Base-by-base conservation (phyloP, 2,113 vertebrate species). In the Myodes glareolus region DNA sequence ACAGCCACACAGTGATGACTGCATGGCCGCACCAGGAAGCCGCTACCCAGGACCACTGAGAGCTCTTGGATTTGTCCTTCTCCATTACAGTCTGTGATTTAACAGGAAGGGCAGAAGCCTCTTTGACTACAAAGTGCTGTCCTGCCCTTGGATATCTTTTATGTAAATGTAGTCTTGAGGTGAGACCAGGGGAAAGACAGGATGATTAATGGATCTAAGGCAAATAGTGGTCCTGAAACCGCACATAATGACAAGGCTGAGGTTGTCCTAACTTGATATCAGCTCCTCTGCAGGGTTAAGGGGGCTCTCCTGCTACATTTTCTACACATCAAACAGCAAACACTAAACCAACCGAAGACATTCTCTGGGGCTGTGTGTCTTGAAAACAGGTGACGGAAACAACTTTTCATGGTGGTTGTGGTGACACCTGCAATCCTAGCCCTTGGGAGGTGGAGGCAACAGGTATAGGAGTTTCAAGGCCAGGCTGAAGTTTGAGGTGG, bases 141-240 rank as follows among this genome's bases (percentile, higher is more conserved):
- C 92, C 67, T 94, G 25, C 55, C 55, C 81, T 84, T 87, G 52
- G 86, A 63, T 91, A 90, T 73, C 70, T 91, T 93, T 95, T 95
- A 94, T 98, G 97, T 68, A 97, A 97, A 96, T 94, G 73, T 90
- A 95, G 85, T 90, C 91, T 97, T 97, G 94, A 86, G 80, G 84
- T 63, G 78, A 92, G 84, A 65, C 85, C 91, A 72, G 47, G 63
- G 11, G 42, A 95, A 63, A 95, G 73, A 92, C 88, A 87, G 91
- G 87, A 73, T 78, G 91, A 95, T 96, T 90, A 87, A 95, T 52
- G 39, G 93, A 82, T 95, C 45, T 23, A 72, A 67, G 3, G 31
- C 36, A 76, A 77, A 47, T 58, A 68, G 90, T 63, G 86, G 84
- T 78, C 61, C 58, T 70, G 93, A 7, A 14, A 13, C 75, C 39